phyloP scores from a whole-genome alignment of 1,140 invertebrate species.

The Drosophila lowei region DNA sequence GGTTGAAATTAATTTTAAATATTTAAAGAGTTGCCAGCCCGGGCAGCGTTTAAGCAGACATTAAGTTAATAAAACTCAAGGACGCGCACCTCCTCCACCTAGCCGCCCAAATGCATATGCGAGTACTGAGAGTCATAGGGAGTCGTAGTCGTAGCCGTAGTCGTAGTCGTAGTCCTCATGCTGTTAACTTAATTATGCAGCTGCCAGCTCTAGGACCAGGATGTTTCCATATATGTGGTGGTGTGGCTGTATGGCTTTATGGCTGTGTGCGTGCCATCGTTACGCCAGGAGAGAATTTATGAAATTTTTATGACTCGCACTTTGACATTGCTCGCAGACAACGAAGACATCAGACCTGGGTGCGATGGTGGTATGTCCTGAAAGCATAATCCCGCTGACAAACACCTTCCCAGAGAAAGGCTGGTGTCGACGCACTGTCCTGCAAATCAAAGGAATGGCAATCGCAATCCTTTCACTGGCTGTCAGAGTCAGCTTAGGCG shows the following conservation, averaged over 20 bases:
- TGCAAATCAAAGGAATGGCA: conserved; percentile 42
- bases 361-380: neutral
- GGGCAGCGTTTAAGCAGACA: conserved; percentile 69
- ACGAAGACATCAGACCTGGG: neutral
- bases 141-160: neutral
- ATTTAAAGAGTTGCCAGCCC: conserved; percentile 58
- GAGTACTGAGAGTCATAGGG: neutral
- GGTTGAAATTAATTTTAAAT: conserved; percentile 72
- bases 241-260: neutral
- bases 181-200: conserved; percentile 75
- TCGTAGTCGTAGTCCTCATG: conserved; percentile 13
- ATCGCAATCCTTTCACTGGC: conserved; percentile 53
- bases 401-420: neutral
- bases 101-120: too few species aligned
- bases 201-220: conserved; percentile 39
- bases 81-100: conserved; percentile 37
- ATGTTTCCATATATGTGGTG: conserved; percentile 7
- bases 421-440: conserved; percentile 11
- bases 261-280: conserved; percentile 12
- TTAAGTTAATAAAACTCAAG: conserved; percentile 77
- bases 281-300: conserved; percentile 32
- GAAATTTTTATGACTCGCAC: conserved; percentile 52
- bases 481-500: conserved; percentile 57
- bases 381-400: conserved; percentile 12
- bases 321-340: conserved; percentile 37